Evolutionary conservation across 1,140 invertebrate genomes (phyloP), one percentile per base, ranked within the genome.

Genomic region (Ceratina calcarata): DNA sequence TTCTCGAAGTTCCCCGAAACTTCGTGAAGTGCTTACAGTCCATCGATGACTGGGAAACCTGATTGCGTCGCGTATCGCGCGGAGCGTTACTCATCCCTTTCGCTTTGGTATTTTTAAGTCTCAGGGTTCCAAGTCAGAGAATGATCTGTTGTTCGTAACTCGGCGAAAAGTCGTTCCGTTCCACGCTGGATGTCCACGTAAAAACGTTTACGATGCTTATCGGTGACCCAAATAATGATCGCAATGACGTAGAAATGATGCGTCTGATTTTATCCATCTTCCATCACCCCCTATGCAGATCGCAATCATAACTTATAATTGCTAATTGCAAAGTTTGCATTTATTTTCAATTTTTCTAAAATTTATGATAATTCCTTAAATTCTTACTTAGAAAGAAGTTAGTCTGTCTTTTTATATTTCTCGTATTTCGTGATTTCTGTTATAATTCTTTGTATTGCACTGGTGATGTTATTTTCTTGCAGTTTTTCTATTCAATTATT

Each of bases 141-240:
- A 10, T 20, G 6, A 58, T 58, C 57, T 20, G n/a, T 24, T 10
- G 16, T 8, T 53, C 0, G 16, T 8, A 4, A 53, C 53, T 57
- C 73, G 61, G 66, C 61, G 13, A 15, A 55, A 27, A 2, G n/a
- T n/a, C n/a, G n/a, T n/a, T n/a, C n/a, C n/a, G 3, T 16, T 32
- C 2, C 27, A 7, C 27, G 45, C 7, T 62, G 24, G 8, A 51
- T 15, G 2, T 12, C 16, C n/a, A 58, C 20, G 57, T 37, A 58
- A 69, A 78, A 78, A 78, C 45, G 64, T 37, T 78, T 22, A 7
- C 45, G 49, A n/a, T 45, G 32, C 67, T 75, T 69, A 65, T 57
- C 49, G 65, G 20, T 67, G 83, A 84, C 76, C 71, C 67, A 68
- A 83, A 84, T 84, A 83, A 49, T 32, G 24, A 15, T 65, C n/a